Evolutionary conservation across 2,113 vertebrate genomes (phyloP).

Genomic region (Cephalopholis sonnerati): DNA sequence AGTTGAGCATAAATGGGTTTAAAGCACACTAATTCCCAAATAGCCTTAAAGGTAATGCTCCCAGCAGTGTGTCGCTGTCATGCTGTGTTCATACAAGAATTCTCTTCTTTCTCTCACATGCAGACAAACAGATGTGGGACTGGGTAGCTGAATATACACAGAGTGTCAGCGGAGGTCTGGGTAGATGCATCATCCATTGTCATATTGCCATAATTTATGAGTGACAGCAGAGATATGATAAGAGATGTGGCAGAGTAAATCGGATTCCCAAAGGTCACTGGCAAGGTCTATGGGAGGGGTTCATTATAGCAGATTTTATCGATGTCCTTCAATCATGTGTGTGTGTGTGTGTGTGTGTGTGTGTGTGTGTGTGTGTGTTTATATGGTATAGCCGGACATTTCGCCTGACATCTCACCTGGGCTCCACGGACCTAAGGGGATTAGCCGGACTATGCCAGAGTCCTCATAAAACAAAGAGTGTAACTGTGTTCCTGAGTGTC

Average conservation of each 20-base stretch:
- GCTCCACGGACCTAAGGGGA: no score
- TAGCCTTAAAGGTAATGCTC: constrained; percentile 1
- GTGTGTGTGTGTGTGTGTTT: constrained; percentile 32
- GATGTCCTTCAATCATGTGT: constrained; percentile 70
- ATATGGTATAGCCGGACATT: no score
- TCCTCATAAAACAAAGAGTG: no score
- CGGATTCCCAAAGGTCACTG: constrained; percentile 72
- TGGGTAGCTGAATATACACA: constrained; percentile 20
- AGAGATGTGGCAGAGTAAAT: constrained; percentile 72
- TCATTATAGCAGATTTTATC: constrained; percentile 76
- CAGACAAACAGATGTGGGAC: constrained; percentile 9
- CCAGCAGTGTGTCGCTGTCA: background rate
- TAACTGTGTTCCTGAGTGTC: no score
- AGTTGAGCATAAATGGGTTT: background rate
- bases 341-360: constrained; percentile 44
- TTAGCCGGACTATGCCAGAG: no score
- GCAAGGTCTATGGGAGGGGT: constrained; percentile 75
- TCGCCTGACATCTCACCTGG: no score
- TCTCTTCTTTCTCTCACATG: constrained; percentile 7
- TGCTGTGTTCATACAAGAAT: background rate
- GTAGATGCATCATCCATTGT: constrained; percentile 58
- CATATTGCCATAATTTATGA: constrained; percentile 67
- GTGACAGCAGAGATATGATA: constrained; percentile 73
- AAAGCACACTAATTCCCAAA: background rate
- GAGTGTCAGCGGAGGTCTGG: constrained; percentile 34